Evolutionary conservation across 2,888 invertebrate species (phyloP).

Genomic region (Synergus laeviventris): DNA sequence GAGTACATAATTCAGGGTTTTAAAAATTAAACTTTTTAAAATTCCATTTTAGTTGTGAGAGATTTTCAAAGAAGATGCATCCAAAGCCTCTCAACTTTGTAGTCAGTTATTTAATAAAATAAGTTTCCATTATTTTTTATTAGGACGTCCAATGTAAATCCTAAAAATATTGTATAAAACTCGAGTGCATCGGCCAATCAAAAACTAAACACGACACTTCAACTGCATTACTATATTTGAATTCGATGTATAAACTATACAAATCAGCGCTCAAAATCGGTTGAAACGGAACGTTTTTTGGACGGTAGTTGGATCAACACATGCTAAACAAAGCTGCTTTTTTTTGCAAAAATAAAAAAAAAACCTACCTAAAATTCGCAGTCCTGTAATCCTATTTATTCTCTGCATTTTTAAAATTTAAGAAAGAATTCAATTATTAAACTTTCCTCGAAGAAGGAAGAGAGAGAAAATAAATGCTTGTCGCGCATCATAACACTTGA

Average conservation of each 20-base stretch:
- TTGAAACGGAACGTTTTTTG: constrained; percentile 50
- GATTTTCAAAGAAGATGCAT: background rate
- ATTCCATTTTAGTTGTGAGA: background rate
- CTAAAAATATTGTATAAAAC: constrained; percentile 58
- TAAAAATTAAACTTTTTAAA: background rate
- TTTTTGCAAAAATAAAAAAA: background rate
- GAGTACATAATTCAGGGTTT: background rate
- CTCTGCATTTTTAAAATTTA: constrained; percentile 34
- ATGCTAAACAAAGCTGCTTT: constrained; percentile 45
- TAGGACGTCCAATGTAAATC: constrained; percentile 20
- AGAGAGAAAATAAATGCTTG: constrained; percentile 16
- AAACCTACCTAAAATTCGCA: constrained; percentile 4
- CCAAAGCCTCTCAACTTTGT: background rate
- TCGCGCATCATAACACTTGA: constrained; percentile 42
- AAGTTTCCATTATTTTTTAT: background rate
- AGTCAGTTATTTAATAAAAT: background rate
- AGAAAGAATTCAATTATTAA: constrained; percentile 34
- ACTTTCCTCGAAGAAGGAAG: constrained; percentile 17
- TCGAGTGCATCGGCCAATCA: constrained; percentile 60
- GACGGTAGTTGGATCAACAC: constrained; percentile 56
- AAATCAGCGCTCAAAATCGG: constrained; percentile 65
- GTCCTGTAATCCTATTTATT: constrained; percentile 1
- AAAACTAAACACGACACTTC: constrained; percentile 61
- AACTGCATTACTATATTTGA: constrained; percentile 64
- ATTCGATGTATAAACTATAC: constrained; percentile 69